phyloP scores from a whole-genome alignment of 2,888 invertebrate species.

The Parnassius orleans region DNA sequence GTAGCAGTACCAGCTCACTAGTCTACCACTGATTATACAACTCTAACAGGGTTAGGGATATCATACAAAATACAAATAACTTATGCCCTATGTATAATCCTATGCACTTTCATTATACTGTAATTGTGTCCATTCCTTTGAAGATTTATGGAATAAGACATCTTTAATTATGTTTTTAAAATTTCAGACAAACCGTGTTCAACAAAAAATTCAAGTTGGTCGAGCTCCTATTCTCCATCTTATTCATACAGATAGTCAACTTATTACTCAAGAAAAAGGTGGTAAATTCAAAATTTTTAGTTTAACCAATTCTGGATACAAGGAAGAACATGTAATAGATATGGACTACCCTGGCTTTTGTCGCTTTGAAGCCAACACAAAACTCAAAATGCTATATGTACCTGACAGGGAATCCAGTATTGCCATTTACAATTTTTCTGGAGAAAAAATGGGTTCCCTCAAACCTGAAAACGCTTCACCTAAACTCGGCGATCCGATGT shows the following conservation, averaged over 20 bases:
- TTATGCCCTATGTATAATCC: too few relatives aligned
- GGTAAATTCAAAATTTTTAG: slow-evolving; percentile 86
- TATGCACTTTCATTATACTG: too few relatives aligned
- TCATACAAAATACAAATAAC: too few relatives aligned
- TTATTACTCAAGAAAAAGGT: slow-evolving; percentile 88
- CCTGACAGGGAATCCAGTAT: slow-evolving; percentile 82
- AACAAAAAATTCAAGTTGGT: slow-evolving; percentile 84
- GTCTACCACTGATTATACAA: too few relatives aligned
- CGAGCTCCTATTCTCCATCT: slow-evolving; percentile 83
- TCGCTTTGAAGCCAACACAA: slow-evolving; percentile 82
- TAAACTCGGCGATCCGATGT: slow-evolving; percentile 84
- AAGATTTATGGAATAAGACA: background rate
- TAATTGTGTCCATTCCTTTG: too few relatives aligned
- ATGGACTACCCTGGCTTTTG: slow-evolving; percentile 87
- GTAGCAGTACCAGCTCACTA: too few relatives aligned
- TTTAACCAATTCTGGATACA: slow-evolving; percentile 81
- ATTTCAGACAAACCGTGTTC: slow-evolving; percentile 86
- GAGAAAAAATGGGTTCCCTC: slow-evolving; percentile 63
- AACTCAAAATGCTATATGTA: slow-evolving; percentile 83
- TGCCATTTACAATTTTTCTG: slow-evolving; percentile 74
- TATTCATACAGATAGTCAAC: slow-evolving; percentile 80
- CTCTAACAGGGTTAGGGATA: too few relatives aligned
- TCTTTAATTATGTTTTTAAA: slow-evolving; percentile 3
- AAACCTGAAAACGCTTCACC: slow-evolving; percentile 52
- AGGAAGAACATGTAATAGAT: slow-evolving; percentile 78